Evolutionary conservation across 2,888 invertebrate genomes (phyloP), one percentile per base, ranked within the genome.

Genomic region (Lasioglossum villosulum): DNA sequence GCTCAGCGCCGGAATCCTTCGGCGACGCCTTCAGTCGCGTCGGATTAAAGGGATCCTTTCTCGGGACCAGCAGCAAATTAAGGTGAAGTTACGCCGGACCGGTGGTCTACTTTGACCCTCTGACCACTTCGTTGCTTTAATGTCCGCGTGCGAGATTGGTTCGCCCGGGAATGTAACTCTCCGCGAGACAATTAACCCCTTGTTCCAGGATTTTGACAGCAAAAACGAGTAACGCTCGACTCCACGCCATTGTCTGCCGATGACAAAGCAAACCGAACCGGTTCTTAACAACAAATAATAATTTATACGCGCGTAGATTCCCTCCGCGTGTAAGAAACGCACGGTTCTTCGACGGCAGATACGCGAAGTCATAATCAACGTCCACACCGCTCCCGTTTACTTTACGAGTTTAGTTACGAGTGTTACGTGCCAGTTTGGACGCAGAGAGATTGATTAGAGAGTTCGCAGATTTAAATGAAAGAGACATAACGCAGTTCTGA

Each of bases 41-140:
- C 71, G 86, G 89, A 90, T 90, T 90, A 88, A 87, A 86, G 87
- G 76, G 87, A 82, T 79, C 80, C 86, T 78, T 78, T 81, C 80
- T 68, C 30, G 74, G 66, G 77, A 68, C 68, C 48, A 23, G 80
- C 23, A 34, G 63, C 56, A 80, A 86, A 86, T 86, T 86, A 86
- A 86, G 75, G 84, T 39, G 84, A 84, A 77, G 84, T 71, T 80
- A 80, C 85, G 79, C 79, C 72, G 70, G 52, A 14, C 72, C 66
- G 56, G 78, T 52, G 78, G 75, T 75, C 83, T 75, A 75, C 83
- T 83, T 82, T 83, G 75, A 72, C 71, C 83, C 84, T 66, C 75
- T 78, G 78, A 77, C 82, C 82, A 78, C 72, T 78, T 34, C 78
- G 84, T 72, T 78, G 83, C 82, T 83, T 75, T 84, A 84, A 84